Evolutionary conservation across 2,888 invertebrate species (phyloP).

Genomic region (Epinotia ramella): DNA sequence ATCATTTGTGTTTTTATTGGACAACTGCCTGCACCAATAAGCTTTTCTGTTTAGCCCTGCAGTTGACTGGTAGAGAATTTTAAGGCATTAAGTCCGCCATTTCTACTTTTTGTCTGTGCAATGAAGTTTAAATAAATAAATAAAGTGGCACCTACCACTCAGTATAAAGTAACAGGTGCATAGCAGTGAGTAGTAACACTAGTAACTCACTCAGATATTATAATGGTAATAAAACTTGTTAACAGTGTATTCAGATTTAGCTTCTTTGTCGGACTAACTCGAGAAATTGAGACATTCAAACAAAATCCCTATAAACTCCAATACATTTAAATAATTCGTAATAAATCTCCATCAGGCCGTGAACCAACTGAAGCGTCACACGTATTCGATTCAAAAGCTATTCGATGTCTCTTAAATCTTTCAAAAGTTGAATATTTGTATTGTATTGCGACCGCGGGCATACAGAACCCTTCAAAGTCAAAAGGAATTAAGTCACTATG

Average conservation of each 20-base stretch:
- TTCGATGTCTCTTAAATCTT: constrained; percentile 44
- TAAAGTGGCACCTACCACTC: neutral
- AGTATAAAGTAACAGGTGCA: neutral
- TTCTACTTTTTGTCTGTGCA: too few relatives aligned
- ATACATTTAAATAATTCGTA: constrained; percentile 15
- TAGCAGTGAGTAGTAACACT: too few relatives aligned
- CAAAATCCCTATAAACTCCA: constrained; percentile 1
- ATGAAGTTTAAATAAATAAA: neutral
- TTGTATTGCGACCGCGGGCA: constrained; percentile 43
- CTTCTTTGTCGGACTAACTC: neutral
- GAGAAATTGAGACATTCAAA: constrained; percentile 5
- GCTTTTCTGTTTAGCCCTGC: too few relatives aligned
- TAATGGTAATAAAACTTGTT: neutral
- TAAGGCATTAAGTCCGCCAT: too few relatives aligned
- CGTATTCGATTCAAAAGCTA: constrained; percentile 44
- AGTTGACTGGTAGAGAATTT: too few relatives aligned
- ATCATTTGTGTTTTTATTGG: too few relatives aligned
- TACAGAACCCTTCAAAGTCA: neutral
- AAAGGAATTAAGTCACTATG: neutral
- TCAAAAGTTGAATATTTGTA: constrained; percentile 45
- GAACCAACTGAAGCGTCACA: constrained; percentile 23
- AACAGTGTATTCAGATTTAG: neutral
- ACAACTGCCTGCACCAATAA: too few relatives aligned
- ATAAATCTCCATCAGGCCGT: constrained; percentile 20
- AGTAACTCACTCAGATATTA: neutral